Evolutionary conservation across 2,888 invertebrate genomes (phyloP).

Genomic region (Hemicrepidius hirtus): DNA sequence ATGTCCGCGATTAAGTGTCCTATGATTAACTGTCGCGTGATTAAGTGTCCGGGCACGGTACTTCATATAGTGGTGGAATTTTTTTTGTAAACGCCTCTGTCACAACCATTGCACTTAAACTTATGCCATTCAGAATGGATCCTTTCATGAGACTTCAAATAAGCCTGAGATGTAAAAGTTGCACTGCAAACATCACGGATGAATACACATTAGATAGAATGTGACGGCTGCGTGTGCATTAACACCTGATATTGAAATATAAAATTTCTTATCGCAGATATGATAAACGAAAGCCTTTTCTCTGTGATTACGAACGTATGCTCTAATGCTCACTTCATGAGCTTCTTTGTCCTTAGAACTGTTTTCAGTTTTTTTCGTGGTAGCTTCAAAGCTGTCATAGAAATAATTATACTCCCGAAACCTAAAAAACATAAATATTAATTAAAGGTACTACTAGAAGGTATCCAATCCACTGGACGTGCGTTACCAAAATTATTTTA

Average conservation of each 20-base stretch:
- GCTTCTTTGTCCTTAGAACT: not conserved
- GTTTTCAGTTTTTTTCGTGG: not conserved
- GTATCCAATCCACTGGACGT: too few species aligned
- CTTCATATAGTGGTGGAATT: too few species aligned
- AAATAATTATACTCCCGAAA: not conserved
- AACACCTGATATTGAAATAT: slow-evolving; percentile 15
- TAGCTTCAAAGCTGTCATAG: not conserved
- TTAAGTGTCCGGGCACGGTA: too few species aligned
- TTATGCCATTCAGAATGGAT: slow-evolving; percentile 58
- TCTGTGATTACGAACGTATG: slow-evolving; percentile 26
- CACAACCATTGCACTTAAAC: slow-evolving; percentile 49
- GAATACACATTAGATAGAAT: slow-evolving; percentile 29
- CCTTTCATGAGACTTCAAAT: slow-evolving; percentile 61
- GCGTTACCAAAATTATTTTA: too few species aligned
- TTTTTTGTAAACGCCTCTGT: slow-evolving; percentile 36
- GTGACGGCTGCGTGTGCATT: slow-evolving; percentile 21
- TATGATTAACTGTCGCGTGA: too few species aligned
- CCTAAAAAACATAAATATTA: not conserved
- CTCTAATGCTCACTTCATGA: slow-evolving; percentile 65
- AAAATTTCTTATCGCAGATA: slow-evolving; percentile 28
- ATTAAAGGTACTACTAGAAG: too few species aligned
- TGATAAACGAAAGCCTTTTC: slow-evolving; percentile 33
- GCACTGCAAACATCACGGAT: slow-evolving; percentile 41
- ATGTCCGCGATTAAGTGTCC: too few species aligned
- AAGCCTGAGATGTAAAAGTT: slow-evolving; percentile 62